Evolutionary conservation across 2,888 invertebrate genomes (phyloP).

Genomic region (Venusia cambrica): DNA sequence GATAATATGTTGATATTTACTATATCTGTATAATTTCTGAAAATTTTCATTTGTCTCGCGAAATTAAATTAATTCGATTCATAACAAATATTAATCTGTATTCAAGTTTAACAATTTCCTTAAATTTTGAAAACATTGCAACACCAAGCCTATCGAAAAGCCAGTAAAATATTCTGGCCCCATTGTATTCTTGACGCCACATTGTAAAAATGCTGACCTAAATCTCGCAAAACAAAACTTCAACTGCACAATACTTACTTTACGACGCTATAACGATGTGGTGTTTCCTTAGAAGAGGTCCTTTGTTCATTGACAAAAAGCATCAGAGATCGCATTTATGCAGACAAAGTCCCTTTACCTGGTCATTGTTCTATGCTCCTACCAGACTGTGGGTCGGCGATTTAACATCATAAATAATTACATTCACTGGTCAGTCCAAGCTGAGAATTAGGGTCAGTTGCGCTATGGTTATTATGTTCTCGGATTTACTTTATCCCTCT

Average conservation of each 20-base stretch:
- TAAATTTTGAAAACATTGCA: slow-evolving; percentile 27
- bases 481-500: slow-evolving; percentile 70
- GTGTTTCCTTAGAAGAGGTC: slow-evolving; percentile 77
- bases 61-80: no score
- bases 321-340: slow-evolving; percentile 71
- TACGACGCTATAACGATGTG: slow-evolving; percentile 79
- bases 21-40: no score
- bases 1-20: no score
- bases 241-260: slow-evolving; percentile 73
- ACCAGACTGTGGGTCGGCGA: slow-evolving; percentile 72
- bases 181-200: slow-evolving; percentile 70
- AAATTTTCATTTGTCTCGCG: no score
- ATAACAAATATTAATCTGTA: no score
- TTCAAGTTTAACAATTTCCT: slow-evolving; percentile 21
- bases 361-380: slow-evolving; percentile 70
- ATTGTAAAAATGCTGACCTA: slow-evolving; percentile 77
- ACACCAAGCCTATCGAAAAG: slow-evolving; percentile 39
- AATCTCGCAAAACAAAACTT: slow-evolving; percentile 76
- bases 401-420: slow-evolving; percentile 74
- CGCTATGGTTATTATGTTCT: slow-evolving; percentile 65
- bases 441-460: slow-evolving; percentile 68
- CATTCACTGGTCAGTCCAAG: slow-evolving; percentile 69
- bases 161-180: slow-evolving; percentile 55
- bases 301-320: slow-evolving; percentile 79
- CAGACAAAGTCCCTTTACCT: slow-evolving; percentile 73